Conservation (phyloP, 2,888 invertebrate genomes). For the Lysandra coridon region DNA sequence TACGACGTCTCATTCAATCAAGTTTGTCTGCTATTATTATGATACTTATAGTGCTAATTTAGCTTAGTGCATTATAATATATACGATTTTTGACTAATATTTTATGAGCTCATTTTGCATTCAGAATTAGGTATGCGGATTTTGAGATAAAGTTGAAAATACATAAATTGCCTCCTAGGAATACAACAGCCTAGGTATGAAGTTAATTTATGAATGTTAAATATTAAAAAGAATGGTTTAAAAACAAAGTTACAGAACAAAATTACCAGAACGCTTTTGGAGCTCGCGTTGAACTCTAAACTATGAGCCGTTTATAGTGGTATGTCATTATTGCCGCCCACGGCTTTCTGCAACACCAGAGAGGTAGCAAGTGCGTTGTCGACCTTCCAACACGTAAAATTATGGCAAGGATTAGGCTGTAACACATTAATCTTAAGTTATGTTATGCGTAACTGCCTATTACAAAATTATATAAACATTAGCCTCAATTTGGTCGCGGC, state of each 20-base stretch:
- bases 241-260: not conserved
- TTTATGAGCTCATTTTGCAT: conserved; percentile 17
- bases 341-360: not conserved
- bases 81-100: conserved; percentile 17
- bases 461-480: conserved; percentile 15
- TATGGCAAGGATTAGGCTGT: not conserved
- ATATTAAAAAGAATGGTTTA: not conserved
- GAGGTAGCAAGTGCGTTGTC: not conserved
- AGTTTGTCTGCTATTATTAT: conserved; percentile 30
- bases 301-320: not conserved
- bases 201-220: not conserved
- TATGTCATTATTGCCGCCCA: not conserved
- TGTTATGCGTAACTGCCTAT: conserved; percentile 14
- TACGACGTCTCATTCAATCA: conserved; percentile 29
- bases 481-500: not conserved
- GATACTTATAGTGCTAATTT: conserved; percentile 14
- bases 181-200: not conserved
- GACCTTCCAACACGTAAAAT: not conserved
- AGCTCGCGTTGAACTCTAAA: not conserved
- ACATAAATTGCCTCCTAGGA: not conserved
- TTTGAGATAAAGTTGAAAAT: not conserved
- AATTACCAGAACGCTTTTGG: not conserved
- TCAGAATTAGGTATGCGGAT: not conserved
- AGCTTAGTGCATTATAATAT: conserved; percentile 10
- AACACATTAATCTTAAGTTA: conserved; percentile 10